phyloP scores from a whole-genome alignment of 2,888 invertebrate genomes.

The Cepaea hortensis region DNA sequence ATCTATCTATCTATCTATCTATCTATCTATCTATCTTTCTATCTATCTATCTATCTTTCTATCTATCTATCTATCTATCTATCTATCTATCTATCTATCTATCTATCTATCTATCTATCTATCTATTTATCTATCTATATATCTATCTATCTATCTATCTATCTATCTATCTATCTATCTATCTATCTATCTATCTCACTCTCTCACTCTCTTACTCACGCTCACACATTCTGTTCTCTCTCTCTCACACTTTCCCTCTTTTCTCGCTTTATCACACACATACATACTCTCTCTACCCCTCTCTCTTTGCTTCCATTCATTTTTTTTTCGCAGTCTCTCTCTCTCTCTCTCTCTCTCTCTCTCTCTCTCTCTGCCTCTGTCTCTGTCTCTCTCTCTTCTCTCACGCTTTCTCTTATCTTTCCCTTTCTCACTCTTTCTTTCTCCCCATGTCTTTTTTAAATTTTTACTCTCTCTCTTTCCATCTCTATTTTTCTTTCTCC shows the following conservation, averaged over 20 bases:
- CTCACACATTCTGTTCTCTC: neutral
- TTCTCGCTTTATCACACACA: no score
- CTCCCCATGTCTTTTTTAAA: neutral
- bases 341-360: slow-evolving; percentile 6
- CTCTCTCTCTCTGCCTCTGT: neutral
- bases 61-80: neutral
- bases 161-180: neutral
- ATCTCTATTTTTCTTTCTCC: neutral
- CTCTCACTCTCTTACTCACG: no score
- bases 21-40: neutral
- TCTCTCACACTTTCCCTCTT: no score
- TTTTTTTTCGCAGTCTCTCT: neutral
- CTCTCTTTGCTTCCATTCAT: neutral
- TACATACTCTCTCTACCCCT: neutral
- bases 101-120: no score
- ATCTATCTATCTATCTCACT: no score
- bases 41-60: neutral
- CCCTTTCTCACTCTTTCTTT: neutral
- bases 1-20: neutral
- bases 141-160: neutral
- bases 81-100: neutral
- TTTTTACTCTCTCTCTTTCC: neutral
- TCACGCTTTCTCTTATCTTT: neutral
- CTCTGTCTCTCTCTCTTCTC: neutral
- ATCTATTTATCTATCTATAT: neutral